Evolutionary conservation across 1,140 invertebrate genomes (phyloP).

Genomic region (Helicoverpa armigera): DNA sequence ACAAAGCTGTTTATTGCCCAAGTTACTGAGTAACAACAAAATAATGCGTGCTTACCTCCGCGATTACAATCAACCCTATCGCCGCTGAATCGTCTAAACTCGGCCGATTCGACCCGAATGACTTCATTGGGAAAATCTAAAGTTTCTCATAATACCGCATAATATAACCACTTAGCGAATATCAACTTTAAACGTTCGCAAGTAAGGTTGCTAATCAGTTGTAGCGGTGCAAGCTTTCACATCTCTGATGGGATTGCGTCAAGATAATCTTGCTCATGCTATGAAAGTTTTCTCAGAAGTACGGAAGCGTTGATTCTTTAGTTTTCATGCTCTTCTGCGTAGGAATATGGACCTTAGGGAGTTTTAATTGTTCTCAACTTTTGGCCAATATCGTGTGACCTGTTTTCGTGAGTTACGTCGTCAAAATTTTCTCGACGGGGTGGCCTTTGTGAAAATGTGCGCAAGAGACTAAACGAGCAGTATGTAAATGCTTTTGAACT

Average conservation of each 20-base stretch:
- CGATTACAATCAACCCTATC: conserved; percentile 22
- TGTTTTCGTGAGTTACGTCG: too few relatives aligned
- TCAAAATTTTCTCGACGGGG: too few relatives aligned
- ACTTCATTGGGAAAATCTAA: conserved; percentile 49
- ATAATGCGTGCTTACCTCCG: too few relatives aligned
- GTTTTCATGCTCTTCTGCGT: background rate
- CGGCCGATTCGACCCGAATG: conserved; percentile 31
- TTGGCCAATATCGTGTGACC: too few relatives aligned
- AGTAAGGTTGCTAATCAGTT: conserved; percentile 15
- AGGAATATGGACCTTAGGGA: background rate
- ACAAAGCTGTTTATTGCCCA: too few relatives aligned
- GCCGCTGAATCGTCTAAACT: conserved; percentile 13
- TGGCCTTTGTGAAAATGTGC: too few relatives aligned
- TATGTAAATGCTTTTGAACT: too few relatives aligned
- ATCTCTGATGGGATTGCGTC: conserved; percentile 45
- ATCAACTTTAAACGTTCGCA: background rate
- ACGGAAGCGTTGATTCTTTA: conserved; percentile 27
- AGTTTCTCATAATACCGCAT: conserved; percentile 31
- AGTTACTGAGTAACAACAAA: too few relatives aligned
- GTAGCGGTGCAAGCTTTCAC: conserved; percentile 33
- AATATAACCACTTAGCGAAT: background rate
- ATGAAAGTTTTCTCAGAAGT: conserved; percentile 49
- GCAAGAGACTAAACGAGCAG: too few relatives aligned
- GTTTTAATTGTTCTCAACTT: background rate
- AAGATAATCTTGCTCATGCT: conserved; percentile 46